A percentile compares a stretch with the other conserved stretches of the same genome.
Conservation (phyloP, 2,888 invertebrate genomes). For the Agapetus fuscipes region DNA sequence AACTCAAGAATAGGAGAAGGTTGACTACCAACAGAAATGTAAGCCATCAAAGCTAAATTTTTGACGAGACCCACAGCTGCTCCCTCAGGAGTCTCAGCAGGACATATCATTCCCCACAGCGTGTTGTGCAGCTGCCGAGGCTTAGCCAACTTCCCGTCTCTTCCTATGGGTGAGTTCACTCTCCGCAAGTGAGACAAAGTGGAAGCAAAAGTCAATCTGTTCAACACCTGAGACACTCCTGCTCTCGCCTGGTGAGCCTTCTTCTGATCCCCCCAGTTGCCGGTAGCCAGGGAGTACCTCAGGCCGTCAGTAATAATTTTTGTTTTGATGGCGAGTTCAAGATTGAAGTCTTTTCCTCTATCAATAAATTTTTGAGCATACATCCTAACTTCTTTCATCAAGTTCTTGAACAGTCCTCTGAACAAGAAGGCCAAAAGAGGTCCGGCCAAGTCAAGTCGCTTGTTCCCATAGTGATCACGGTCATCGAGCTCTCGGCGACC, state of each 20-base stretch:
- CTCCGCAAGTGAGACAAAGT: constrained; percentile 96
- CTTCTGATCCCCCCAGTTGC: constrained; percentile 99
- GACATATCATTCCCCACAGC: constrained; percentile 99
- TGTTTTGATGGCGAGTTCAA: constrained; percentile 94
- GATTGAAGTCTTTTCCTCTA: constrained; percentile 95
- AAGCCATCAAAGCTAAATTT: constrained; percentile 98
- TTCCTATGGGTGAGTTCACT: constrained; percentile 97
- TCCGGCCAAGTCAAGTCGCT: constrained; percentile 94
- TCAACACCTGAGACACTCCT: constrained; percentile 96
- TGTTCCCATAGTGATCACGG: constrained; percentile 99
- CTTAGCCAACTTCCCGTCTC: constrained; percentile 98
- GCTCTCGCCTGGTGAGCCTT: constrained; percentile 98
- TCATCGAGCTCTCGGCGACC: constrained; percentile 97
- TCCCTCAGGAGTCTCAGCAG: constrained; percentile 99
- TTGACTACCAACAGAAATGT: constrained; percentile 98
- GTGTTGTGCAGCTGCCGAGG: constrained; percentile 99
- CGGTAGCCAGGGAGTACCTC: constrained; percentile 95
- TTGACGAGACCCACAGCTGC: constrained; percentile 96
- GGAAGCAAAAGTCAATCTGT: constrained; percentile 95
- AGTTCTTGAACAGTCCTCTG: constrained; percentile 89
- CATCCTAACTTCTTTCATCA: constrained; percentile 95
- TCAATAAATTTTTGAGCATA: constrained; percentile 99
- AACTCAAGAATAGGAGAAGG: constrained; percentile 99
- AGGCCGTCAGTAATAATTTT: constrained; percentile 97
- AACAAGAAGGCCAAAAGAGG: constrained; percentile 95